Base-by-base conservation (phyloP, 2,888 invertebrate genomes). In the Amaurobius ferox region DNA sequence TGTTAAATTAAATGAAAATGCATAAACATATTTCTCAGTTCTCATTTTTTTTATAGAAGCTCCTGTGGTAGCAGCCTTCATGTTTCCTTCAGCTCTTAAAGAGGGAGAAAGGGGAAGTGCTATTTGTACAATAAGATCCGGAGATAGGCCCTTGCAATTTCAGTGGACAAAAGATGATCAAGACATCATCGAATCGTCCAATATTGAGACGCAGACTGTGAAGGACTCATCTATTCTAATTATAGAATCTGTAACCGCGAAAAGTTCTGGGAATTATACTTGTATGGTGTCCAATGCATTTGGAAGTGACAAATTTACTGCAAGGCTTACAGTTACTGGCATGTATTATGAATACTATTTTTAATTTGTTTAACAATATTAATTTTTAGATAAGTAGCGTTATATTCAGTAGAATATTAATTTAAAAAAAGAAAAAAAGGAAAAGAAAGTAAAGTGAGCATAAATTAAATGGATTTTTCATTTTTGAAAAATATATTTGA, bases 111-210 rank as follows among this genome's bases (percentile, higher is more conserved):
- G 88, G 40, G 88, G 81, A 7, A 80, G 86, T 40, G 74, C 85
- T 13, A 77, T 81, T 44, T 88, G 88, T 62, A 64, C 86, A 26
- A 71, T 88, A 13, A 86, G 79, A 61, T 71, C 76, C 19, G 88
- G 88, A 39, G 88, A 88, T 40, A 79, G 87, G 44, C 88, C 88
- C 23, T n/a, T 88, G 16, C 77, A 79, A 29, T 74, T 88, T 64
- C 78, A 83, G 11, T 89, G 89, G 88, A 85, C 44, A 79, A 81
- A 81, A 74, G 68, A 76, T 68, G 74, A 62, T 7, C 19, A 48
- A 67, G 40, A 61, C 32, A 48, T 74, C 1, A 6, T 9, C 19
- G 66, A 30, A 35, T 0, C 29, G 19, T n/a, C 55, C 9, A 74
- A 74, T 13, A 40, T 81, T 13, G 29, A 35, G 11, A 76, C 66